A percentile compares a stretch with the other conserved stretches of the same genome.
phyloP scores from a whole-genome alignment of 2,888 invertebrate species.

The Agrotis exclamationis region DNA sequence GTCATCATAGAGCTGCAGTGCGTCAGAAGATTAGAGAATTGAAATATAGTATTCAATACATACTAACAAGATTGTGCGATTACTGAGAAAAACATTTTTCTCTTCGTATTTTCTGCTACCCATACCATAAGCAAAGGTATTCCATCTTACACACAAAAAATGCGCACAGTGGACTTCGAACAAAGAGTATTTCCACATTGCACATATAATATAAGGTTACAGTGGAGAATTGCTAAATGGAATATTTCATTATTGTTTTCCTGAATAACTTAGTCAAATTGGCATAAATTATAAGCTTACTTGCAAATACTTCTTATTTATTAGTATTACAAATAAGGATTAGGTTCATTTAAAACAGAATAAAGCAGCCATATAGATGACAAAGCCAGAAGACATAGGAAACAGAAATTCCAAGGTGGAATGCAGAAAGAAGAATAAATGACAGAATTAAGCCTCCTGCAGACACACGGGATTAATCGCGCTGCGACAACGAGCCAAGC shows the following conservation, averaged over 20 bases:
- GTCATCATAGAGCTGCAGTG: slow-evolving; percentile 9
- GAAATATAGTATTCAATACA: not conserved
- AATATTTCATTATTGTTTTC: too few relatives aligned
- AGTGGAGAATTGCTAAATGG: too few relatives aligned
- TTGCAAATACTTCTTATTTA: not conserved
- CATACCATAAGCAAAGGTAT: not conserved
- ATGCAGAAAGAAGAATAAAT: slow-evolving; percentile 8
- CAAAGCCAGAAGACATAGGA: not conserved
- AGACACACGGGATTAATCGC: too few relatives aligned
- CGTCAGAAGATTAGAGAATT: slow-evolving; percentile 27
- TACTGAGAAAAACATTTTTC: slow-evolving; percentile 1
- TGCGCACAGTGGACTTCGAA: too few relatives aligned
- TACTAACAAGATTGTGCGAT: not conserved
- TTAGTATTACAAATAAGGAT: slow-evolving; percentile 7
- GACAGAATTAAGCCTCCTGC: too few relatives aligned
- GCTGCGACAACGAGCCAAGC: too few relatives aligned
- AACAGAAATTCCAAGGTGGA: not conserved
- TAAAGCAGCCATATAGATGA: not conserved
- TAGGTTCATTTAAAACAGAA: not conserved
- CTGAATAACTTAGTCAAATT: not conserved
- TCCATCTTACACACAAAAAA: not conserved
- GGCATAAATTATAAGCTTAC: not conserved
- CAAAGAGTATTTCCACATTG: too few relatives aligned
- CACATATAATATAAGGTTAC: too few relatives aligned
- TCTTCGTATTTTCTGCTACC: not conserved